phyloP scores from a whole-genome alignment of 1,140 invertebrate species.

The Octopus bimaculoides region DNA sequence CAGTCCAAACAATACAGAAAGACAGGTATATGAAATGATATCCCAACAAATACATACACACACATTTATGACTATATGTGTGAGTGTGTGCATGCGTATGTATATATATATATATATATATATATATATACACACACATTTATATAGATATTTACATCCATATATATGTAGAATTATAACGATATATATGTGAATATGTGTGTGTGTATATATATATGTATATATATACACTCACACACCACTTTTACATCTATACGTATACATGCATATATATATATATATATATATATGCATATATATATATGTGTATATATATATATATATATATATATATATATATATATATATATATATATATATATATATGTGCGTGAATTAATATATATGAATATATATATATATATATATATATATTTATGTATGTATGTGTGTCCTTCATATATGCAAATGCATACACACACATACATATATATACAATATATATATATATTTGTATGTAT shows the following conservation, averaged over 20 bases:
- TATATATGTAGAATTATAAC: no score
- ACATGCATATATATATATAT: background rate
- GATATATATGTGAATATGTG: background rate
- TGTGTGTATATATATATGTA: background rate
- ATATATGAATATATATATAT: background rate
- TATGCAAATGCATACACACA: background rate
- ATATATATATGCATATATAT: background rate
- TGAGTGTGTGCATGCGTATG: no score
- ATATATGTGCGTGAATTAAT: background rate
- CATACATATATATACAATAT: background rate
- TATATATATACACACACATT: no score
- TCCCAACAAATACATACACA: no score
- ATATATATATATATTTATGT: background rate
- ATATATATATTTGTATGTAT: background rate
- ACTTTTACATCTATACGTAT: background rate
- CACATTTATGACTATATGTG: no score
- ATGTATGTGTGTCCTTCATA: background rate
- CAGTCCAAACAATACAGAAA: no score
- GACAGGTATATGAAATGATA: no score
- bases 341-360: slow-evolving; percentile 4
- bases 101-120: no score
- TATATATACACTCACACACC: background rate
- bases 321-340: slow-evolving; percentile 4
- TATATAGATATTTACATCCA: no score
- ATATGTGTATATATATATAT: background rate